phyloP scores from a whole-genome alignment of 2,113 vertebrate genomes.

The Clarias macrocephalus region DNA sequence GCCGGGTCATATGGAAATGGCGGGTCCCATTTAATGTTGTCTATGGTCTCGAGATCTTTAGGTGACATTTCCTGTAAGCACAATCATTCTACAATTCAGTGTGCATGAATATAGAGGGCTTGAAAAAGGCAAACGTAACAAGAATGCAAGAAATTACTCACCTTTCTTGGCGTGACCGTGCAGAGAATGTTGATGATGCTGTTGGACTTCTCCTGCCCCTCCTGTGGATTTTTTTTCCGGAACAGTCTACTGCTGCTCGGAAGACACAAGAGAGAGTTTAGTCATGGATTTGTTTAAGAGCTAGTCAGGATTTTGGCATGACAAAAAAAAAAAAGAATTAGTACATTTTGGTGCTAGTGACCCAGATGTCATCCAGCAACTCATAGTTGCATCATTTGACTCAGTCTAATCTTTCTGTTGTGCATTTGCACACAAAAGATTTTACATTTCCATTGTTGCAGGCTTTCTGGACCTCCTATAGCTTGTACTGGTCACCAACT shows the following conservation, averaged over 20 bases:
- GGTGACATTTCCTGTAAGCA: constrained; percentile 73
- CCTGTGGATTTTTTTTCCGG: constrained; percentile 76
- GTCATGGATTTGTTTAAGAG: constrained; percentile 17
- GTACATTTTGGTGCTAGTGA: constrained; percentile 8
- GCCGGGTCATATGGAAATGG: constrained; percentile 70
- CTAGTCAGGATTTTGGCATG: constrained; percentile 1
- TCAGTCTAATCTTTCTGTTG: constrained; percentile 33
- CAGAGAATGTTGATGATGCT: constrained; percentile 81
- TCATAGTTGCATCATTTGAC: not conserved
- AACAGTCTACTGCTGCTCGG: constrained; percentile 73
- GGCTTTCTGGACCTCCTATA: constrained; percentile 33
- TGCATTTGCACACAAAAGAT: constrained; percentile 38
- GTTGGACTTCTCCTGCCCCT: constrained; percentile 80
- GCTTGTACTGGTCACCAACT: constrained; percentile 49
- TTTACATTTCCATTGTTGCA: constrained; percentile 29
- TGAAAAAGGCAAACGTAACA: not conserved
- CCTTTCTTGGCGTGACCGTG: constrained; percentile 76
- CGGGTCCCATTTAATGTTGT: constrained; percentile 80
- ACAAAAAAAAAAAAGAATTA: not conserved
- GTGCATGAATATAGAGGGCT: not conserved
- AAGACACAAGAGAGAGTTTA: constrained; percentile 35
- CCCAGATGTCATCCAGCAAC: constrained; percentile 29
- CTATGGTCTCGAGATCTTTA: constrained; percentile 76
- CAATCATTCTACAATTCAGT: not conserved
- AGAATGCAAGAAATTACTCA: constrained; percentile 43